phyloP scores from a whole-genome alignment of 2,888 invertebrate genomes.

The Hydraecia micacea region DNA sequence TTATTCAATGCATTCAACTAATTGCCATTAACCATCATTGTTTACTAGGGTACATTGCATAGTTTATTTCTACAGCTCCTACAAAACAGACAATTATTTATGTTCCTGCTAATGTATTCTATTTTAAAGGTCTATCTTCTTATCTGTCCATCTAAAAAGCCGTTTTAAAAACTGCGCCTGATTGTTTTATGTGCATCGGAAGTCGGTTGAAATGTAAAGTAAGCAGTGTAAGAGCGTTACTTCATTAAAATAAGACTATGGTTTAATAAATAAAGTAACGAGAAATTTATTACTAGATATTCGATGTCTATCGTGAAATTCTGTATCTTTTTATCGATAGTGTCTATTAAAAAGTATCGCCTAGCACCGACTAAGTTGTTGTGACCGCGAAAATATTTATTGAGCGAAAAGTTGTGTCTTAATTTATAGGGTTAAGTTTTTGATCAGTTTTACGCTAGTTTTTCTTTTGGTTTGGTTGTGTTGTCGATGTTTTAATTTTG shows the following conservation, averaged over 20 bases:
- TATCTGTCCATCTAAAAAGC: slow-evolving; percentile 56
- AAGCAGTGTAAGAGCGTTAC: slow-evolving; percentile 22
- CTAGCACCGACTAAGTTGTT: slow-evolving; percentile 9
- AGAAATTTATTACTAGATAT: slow-evolving; percentile 55
- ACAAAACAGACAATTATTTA: slow-evolving; percentile 49
- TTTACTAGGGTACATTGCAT: slow-evolving; percentile 20
- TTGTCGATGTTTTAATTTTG: too few relatives aligned
- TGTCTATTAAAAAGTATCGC: slow-evolving; percentile 49
- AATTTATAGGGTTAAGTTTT: slow-evolving; percentile 28
- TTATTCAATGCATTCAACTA: slow-evolving; percentile 16
- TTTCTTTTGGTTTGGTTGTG: background rate
- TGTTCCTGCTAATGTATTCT: slow-evolving; percentile 52
- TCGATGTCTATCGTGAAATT: slow-evolving; percentile 57
- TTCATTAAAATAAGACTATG: slow-evolving; percentile 53
- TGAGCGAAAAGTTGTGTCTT: slow-evolving; percentile 31
- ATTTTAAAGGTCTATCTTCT: slow-evolving; percentile 51
- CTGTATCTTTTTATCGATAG: slow-evolving; percentile 37
- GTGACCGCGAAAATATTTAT: slow-evolving; percentile 38
- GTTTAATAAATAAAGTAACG: slow-evolving; percentile 58
- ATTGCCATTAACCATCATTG: slow-evolving; percentile 38
- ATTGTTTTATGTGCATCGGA: slow-evolving; percentile 65
- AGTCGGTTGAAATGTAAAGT: slow-evolving; percentile 59
- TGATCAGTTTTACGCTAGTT: background rate
- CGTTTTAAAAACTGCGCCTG: slow-evolving; percentile 56
- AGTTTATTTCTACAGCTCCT: slow-evolving; percentile 22